These are phyloP conservation scores for Eumeta japonica DNA, from an alignment of 1,140 invertebrate genomes.

Conservation along the genomic window DNA sequence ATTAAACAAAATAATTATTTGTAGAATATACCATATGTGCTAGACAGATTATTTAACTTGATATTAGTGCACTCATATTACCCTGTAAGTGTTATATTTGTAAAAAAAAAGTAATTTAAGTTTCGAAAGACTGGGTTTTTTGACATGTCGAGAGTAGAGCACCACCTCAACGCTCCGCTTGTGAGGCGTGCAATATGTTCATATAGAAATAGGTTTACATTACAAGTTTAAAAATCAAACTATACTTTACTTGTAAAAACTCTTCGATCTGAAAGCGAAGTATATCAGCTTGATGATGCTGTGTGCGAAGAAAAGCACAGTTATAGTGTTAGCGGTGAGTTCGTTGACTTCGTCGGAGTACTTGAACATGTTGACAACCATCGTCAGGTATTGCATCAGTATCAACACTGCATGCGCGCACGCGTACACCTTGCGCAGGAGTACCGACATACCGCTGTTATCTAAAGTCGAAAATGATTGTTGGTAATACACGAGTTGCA, in stretches of 20 bases:
- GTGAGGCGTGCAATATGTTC: too few relatives aligned
- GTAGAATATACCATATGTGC: too few relatives aligned
- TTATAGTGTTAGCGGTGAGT: constrained; percentile 78
- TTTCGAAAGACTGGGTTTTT: too few relatives aligned
- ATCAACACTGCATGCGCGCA: constrained; percentile 63
- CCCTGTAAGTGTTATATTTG: too few relatives aligned
- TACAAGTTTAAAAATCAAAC: neutral
- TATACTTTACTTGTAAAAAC: constrained; percentile 67
- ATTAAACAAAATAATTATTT: too few relatives aligned
- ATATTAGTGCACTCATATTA: too few relatives aligned
- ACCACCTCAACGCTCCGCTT: too few relatives aligned
- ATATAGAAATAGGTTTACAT: constrained; percentile 3
- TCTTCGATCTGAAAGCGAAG: constrained; percentile 69
- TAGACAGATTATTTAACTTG: too few relatives aligned
- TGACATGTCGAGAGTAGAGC: too few relatives aligned
- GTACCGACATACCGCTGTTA: constrained; percentile 52
- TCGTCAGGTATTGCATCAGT: constrained; percentile 64
- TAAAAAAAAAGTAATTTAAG: too few relatives aligned
- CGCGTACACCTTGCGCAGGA: constrained; percentile 63
- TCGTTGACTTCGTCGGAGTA: constrained; percentile 78
- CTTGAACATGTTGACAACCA: constrained; percentile 66
- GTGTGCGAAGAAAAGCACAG: constrained; percentile 76
- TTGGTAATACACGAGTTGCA: neutral
- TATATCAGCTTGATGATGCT: constrained; percentile 73
- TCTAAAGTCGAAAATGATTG: constrained; percentile 26